Conservation (phyloP, 1,140 invertebrate species). For the Phthorimaea operculella region DNA sequence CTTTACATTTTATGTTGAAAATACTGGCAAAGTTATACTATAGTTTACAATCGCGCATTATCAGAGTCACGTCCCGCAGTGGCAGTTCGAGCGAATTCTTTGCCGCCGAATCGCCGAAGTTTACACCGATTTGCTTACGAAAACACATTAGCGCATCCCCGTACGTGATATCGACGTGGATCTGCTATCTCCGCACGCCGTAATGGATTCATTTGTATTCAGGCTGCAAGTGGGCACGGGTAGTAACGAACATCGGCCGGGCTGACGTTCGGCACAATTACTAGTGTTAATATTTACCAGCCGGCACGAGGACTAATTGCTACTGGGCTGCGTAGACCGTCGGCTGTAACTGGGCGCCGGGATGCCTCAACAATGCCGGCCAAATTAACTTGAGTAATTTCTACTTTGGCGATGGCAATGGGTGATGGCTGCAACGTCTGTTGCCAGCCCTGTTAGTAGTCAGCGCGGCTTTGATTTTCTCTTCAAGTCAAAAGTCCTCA, state of each 20-base stretch:
- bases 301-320: constrained; percentile 57
- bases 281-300: constrained; percentile 64
- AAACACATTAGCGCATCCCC: neutral
- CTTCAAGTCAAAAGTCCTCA: no score
- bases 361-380: no score
- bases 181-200: constrained; percentile 50
- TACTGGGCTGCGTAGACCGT: constrained; percentile 19
- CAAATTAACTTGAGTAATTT: no score
- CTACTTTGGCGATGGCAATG: no score
- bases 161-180: constrained; percentile 16
- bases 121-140: neutral
- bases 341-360: neutral
- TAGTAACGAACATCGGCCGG: constrained; percentile 56
- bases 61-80: neutral
- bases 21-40: no score
- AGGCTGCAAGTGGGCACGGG: constrained; percentile 46
- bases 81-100: neutral
- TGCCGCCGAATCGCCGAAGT: neutral
- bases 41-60: neutral
- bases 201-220: constrained; percentile 65
- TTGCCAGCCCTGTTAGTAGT: no score
- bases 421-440: no score
- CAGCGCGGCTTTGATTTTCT: no score
- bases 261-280: constrained; percentile 61
- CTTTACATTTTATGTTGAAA: no score